Evolutionary conservation across 2,888 invertebrate genomes (phyloP), one percentile per base, ranked within the genome.

Genomic region (Dryobota labecula): DNA sequence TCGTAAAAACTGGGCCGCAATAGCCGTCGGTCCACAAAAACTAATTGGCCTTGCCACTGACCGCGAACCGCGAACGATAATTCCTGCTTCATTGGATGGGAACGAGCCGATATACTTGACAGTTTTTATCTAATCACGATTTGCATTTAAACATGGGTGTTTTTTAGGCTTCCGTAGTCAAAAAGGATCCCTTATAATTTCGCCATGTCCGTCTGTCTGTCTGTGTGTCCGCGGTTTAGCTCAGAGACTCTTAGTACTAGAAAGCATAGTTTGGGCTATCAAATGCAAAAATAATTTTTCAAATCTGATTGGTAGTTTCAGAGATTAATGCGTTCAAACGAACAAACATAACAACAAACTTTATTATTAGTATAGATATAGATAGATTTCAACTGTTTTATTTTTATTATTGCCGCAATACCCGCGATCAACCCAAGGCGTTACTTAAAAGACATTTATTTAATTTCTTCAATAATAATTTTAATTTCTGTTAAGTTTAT

Each of bases 61-160:
- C 92, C 93, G 88, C 90, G 88, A 91, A 90, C 75, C 90, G 88
- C 88, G 88, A 90, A 89, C 80, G 80, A 84, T 82, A 86, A 91
- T 93, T 93, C 92, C 92, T 93, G 91, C 91, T 92, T 90, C 92
- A 92, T 69, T 92, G 91, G 82, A 71, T 90, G 88, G 87, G 88
- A 90, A 89, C 89, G 86, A 80, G 79, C 78, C 71, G 75, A 76
- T 13, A 76, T 13, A 24, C 36, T 43, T 79, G 71, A 76, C 76
- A 77, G 78, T 84, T 83, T 85, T 84, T 65, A 33, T 61, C 27
- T 41, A 43, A 43, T 49, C 73, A 66, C 68, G 54, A 72, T 63
- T 76, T 66, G 70, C 58, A 58, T 74, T 70, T 54, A 61, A 74
- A 45, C 30, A 41, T 41, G 7, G 7, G 70, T 20, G 54, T 63